These are phyloP conservation scores for Halyomorpha halys DNA, from an alignment of 1,140 invertebrate genomes.

Conservation along the genomic window DNA sequence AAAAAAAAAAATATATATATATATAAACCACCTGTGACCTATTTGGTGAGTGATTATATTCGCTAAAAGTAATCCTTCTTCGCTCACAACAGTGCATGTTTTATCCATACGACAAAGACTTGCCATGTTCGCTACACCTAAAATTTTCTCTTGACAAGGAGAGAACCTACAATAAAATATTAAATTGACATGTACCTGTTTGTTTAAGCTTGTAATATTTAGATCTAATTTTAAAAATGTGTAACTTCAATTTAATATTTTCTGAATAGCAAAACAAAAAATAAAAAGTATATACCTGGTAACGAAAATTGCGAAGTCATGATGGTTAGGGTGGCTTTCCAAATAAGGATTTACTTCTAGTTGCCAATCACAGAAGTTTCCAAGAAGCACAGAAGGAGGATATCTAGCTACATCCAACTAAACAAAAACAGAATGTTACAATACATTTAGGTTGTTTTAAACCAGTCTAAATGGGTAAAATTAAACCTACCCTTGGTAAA, in stretches of 20 bases:
- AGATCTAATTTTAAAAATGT: too few relatives aligned
- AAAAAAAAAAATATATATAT: background rate
- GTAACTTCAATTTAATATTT: too few relatives aligned
- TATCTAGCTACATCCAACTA: conserved; percentile 19
- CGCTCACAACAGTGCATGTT: conserved; percentile 56
- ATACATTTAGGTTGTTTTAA: too few relatives aligned
- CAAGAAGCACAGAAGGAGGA: conserved; percentile 32
- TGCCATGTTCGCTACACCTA: conserved; percentile 54
- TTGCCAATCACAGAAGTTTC: conserved; percentile 52
- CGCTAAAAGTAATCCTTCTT: conserved; percentile 52
- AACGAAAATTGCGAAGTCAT: conserved; percentile 56
- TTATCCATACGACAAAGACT: conserved; percentile 51
- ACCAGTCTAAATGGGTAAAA: too few relatives aligned
- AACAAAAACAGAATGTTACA: background rate
- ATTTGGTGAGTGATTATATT: conserved; percentile 61
- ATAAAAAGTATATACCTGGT: conserved; percentile 42
- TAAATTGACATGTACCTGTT: background rate
- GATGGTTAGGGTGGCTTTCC: conserved; percentile 51
- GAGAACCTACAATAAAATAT: conserved; percentile 11
- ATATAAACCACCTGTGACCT: conserved; percentile 51
- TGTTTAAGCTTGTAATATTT: too few relatives aligned
- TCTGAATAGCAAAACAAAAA: background rate
- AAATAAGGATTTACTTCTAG: conserved; percentile 45
- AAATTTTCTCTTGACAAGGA: conserved; percentile 39
- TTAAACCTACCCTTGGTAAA: conserved; percentile 38